phyloP scores from a whole-genome alignment of 1,140 invertebrate genomes.

The Venturia canescens region DNA sequence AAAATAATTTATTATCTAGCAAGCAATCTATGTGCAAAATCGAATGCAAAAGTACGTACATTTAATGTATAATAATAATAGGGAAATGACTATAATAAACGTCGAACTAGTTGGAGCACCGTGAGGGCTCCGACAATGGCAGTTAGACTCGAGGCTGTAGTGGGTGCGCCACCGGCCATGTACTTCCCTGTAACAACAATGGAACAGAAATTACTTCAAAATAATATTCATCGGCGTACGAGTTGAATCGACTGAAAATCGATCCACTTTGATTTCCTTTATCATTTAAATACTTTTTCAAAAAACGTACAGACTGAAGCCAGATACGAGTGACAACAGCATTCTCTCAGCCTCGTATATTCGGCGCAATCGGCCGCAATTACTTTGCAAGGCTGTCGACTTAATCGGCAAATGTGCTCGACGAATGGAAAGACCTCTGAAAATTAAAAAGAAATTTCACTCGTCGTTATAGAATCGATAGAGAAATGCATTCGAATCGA shows the following conservation, averaged over 20 bases:
- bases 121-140: slow-evolving; percentile 31
- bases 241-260: not conserved
- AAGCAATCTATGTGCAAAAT: slow-evolving; percentile 58
- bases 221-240: not conserved
- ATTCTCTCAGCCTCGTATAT: slow-evolving; percentile 81
- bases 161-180: slow-evolving; percentile 61
- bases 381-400: slow-evolving; percentile 78
- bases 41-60: slow-evolving; percentile 42
- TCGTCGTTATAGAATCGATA: not conserved
- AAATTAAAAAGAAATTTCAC: slow-evolving; percentile 48
- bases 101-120: slow-evolving; percentile 52
- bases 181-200: slow-evolving; percentile 65
- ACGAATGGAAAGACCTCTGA: slow-evolving; percentile 82
- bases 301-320: slow-evolving; percentile 79
- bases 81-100: slow-evolving; percentile 37
- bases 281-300: not conserved
- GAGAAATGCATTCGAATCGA: not conserved
- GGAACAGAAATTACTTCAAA: slow-evolving; percentile 18
- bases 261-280: not conserved
- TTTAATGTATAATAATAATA: not conserved
- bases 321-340: slow-evolving; percentile 82
- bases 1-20: slow-evolving; percentile 68
- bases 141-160: slow-evolving; percentile 19
- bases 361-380: slow-evolving; percentile 80
- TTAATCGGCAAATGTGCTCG: slow-evolving; percentile 83